phyloP scores from a whole-genome alignment of 1,140 invertebrate species.

The Bombus polaris region DNA sequence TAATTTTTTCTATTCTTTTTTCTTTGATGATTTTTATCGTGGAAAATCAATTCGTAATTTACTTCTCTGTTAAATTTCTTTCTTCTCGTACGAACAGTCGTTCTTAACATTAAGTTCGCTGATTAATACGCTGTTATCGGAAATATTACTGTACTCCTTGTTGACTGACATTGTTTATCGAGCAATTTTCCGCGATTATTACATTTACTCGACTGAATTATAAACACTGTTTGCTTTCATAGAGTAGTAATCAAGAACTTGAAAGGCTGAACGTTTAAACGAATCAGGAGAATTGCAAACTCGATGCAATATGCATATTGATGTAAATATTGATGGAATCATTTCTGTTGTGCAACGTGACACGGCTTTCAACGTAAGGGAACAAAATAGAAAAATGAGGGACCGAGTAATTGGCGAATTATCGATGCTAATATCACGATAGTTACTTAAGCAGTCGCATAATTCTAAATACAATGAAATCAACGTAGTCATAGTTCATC shows the following conservation, averaged over 20 bases:
- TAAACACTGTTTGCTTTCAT: not conserved
- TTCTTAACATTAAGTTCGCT: not conserved
- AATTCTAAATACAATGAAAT: too few relatives aligned
- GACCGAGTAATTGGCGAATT: not conserved
- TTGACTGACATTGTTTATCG: not conserved
- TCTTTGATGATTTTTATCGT: too few relatives aligned
- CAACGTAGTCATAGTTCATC: too few relatives aligned
- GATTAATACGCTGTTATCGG: not conserved
- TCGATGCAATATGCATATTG: not conserved
- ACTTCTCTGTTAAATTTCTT: not conserved
- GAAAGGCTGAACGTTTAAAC: constrained; percentile 14
- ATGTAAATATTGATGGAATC: constrained; percentile 19
- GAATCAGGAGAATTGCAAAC: constrained; percentile 3
- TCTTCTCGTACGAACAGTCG: not conserved
- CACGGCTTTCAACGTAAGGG: too few relatives aligned
- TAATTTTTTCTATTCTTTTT: too few relatives aligned
- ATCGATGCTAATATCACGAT: not conserved
- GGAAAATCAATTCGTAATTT: too few relatives aligned
- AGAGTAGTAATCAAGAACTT: constrained; percentile 6
- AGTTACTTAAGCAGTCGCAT: too few relatives aligned
- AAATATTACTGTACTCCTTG: not conserved
- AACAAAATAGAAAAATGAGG: not conserved
- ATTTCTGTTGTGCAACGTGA: not conserved
- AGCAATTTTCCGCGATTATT: constrained; percentile 14
- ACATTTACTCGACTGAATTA: not conserved